Percentiles rank a stretch among this genome's conserved stretches.
Conservation (phyloP, 2,888 invertebrate genomes). For the Patella ulyssiponensis region DNA sequence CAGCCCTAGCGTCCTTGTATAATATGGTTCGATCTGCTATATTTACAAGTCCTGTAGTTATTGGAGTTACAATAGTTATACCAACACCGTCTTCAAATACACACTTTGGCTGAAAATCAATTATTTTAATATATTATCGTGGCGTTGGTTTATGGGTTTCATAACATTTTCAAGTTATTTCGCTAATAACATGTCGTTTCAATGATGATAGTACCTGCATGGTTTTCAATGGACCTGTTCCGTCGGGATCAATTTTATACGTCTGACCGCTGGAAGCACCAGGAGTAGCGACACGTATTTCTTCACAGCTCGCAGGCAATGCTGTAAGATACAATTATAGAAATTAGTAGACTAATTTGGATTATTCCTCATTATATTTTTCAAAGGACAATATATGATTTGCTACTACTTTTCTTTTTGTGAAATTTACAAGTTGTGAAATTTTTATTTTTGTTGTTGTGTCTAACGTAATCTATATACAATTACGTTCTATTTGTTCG, state of each 20-base stretch:
- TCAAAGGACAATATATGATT: too few relatives aligned
- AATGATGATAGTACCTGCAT: constrained; percentile 35
- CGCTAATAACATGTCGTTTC: too few relatives aligned
- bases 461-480: too few relatives aligned
- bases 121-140: too few relatives aligned
- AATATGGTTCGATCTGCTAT: constrained; percentile 21
- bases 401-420: too few relatives aligned
- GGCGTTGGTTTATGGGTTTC: too few relatives aligned
- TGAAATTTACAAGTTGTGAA: too few relatives aligned
- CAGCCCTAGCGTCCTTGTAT: constrained; percentile 31
- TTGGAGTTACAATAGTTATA: constrained; percentile 39
- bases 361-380: too few relatives aligned
- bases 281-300: constrained; percentile 32
- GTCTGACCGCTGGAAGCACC: constrained; percentile 28
- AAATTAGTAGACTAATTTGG: too few relatives aligned
- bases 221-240: constrained; percentile 35
- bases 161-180: too few relatives aligned
- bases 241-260: constrained; percentile 53
- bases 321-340: constrained; percentile 17
- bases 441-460: too few relatives aligned
- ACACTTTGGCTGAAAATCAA: constrained; percentile 40
- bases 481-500: too few relatives aligned
- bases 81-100: constrained; percentile 43
- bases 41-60: constrained; percentile 1
- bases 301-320: constrained; percentile 46